Base-by-base conservation (phyloP, 2,888 invertebrate genomes). In the Hirtodrosophila confusa region DNA sequence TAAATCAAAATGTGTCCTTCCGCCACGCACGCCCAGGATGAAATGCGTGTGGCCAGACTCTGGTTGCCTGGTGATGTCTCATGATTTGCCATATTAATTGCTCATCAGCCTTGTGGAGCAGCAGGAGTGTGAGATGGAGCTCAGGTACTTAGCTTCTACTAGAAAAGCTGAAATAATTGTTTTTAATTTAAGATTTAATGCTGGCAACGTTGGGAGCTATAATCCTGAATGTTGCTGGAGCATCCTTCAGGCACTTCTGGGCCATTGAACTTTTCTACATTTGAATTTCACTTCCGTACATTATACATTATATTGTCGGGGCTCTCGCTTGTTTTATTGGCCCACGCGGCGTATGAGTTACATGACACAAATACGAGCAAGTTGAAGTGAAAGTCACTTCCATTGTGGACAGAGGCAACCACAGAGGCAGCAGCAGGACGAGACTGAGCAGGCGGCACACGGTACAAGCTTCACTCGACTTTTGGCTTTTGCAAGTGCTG, bases 71-170 rank as follows among this genome's bases (percentile, higher is more conserved):
- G 58, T 37, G 50, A 76, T 64, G 60, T 67, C 57, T 68, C 61
- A 60, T 65, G 72, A 73, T 71, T 87, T 73, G 70, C 62, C 64
- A 68, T 70, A 82, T 87, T 87, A 82, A 82, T 85, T 82, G 64
- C 58, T 37, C 66, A 71, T 71, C 70, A 70, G 69, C 33, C 43
- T 27, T 17, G n/a, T 29, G 31, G 5, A 27, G 27, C 27, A 36
- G 41, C 29, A 33, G 33, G 4, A n/a, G n/a, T n/a, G n/a, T n/a
- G 17, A 10, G 4, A 27, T 3, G 40, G 12, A 24, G 4, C 27
- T 17, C 17, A 17, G 17, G 27, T 6, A 27, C 27, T 27, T 27
- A 6, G 17, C 17, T 17, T 17, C 43, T 40, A 27, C 24, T 17
- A 17, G 17, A 17, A 45, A 47, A 17, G 27, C 53, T 11, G 10